Evolutionary conservation across 2,113 vertebrate genomes (phyloP).

Genomic region (Steatornis caripensis): DNA sequence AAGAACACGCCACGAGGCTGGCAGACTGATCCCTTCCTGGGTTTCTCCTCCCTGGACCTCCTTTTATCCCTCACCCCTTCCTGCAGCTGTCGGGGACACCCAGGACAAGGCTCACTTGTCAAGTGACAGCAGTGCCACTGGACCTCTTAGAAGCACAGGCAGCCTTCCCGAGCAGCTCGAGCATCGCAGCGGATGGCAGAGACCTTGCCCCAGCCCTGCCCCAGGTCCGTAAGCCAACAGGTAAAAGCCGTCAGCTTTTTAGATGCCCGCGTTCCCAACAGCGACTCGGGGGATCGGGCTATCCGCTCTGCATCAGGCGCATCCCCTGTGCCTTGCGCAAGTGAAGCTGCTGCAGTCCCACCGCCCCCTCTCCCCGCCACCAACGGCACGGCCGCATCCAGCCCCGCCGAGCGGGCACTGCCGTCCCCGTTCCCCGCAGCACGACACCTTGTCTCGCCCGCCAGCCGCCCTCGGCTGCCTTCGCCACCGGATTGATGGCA

Average conservation of each 20-base stretch:
- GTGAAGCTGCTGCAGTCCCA: neutral
- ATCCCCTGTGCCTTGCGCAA: neutral
- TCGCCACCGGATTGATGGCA: neutral
- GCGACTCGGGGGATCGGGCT: rapidly evolving
- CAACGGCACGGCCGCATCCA: neutral
- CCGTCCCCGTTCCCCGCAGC: neutral
- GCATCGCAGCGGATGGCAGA: neutral
- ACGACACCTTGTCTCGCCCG: neutral
- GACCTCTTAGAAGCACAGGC: neutral
- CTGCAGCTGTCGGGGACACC: neutral
- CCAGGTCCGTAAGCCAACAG: rapidly evolving
- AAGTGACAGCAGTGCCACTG: neutral
- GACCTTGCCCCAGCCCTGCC: neutral
- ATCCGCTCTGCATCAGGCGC: rapidly evolving
- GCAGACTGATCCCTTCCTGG: neutral
- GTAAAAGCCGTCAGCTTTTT: neutral
- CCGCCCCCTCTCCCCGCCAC: neutral
- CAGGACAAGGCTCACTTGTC: neutral
- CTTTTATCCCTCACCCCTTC: neutral
- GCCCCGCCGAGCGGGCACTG: neutral
- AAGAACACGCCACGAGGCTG: neutral
- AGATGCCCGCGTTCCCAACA: neutral
- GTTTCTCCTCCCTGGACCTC: neutral
- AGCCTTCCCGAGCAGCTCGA: neutral
- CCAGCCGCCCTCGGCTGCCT: neutral